Conservation (phyloP, 2,888 invertebrate species). For the Leptogaster cylindrica region DNA sequence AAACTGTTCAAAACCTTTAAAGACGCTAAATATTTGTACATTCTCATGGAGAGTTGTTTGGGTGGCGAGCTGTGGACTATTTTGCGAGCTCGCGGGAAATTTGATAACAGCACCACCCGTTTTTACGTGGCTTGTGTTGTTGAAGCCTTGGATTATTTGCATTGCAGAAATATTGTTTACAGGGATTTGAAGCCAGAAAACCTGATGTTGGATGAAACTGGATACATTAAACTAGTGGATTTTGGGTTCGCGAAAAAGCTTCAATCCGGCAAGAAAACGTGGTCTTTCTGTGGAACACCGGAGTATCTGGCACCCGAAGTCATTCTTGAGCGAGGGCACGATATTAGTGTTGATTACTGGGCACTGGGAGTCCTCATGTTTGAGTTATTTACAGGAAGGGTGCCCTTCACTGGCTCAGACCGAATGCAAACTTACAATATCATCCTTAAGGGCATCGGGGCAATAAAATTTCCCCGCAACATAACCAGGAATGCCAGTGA, state of each 20-base stretch:
- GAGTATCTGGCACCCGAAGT: conserved; percentile 99
- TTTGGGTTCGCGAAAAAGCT: conserved; percentile 99
- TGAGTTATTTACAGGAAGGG: conserved; percentile 84
- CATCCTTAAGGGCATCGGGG: conserved; percentile 97
- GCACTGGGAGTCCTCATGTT: conserved; percentile 98
- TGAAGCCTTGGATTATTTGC: conserved; percentile 97
- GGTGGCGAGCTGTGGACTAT: conserved; percentile 99
- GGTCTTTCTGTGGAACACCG: conserved; percentile 99
- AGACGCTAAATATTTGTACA: conserved; percentile 95
- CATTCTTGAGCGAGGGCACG: conserved; percentile 97
- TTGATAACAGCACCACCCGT: conserved; percentile 90
- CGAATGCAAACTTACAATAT: conserved; percentile 99
- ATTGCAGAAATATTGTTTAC: conserved; percentile 96
- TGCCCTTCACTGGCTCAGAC: conserved; percentile 94
- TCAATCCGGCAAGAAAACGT: conserved; percentile 92
- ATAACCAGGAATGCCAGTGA: conserved; percentile 93
- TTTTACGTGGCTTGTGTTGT: conserved; percentile 98
- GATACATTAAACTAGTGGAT: conserved; percentile 97
- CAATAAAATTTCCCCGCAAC: conserved; percentile 94
- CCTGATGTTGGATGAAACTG: conserved; percentile 86
- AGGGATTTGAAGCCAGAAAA: conserved; percentile 94
- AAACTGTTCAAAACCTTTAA: conserved; percentile 96
- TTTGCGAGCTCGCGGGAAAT: conserved; percentile 87
- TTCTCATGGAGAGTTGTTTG: conserved; percentile 98
- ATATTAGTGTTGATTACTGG: conserved; percentile 98